These are phyloP conservation scores for Synodontis membranacea DNA, from an alignment of 2,113 vertebrate species.

Conservation along the genomic window DNA sequence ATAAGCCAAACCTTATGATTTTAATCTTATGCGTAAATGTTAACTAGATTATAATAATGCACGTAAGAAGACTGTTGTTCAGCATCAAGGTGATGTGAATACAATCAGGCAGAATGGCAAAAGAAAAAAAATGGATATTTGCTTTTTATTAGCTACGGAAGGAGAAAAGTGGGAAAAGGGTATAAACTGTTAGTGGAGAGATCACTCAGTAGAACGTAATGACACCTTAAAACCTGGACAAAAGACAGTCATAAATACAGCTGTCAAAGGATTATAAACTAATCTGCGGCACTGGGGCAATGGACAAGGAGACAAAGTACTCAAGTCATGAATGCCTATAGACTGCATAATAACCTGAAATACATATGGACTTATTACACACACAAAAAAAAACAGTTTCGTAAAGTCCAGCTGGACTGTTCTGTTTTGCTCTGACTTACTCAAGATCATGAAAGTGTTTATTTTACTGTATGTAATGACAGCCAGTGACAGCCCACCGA, in stretches of 20 bases:
- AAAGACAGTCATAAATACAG: constrained; percentile 20
- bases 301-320: background rate
- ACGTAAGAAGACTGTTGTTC: background rate
- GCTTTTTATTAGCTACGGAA: constrained; percentile 12
- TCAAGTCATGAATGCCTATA: background rate
- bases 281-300: background rate
- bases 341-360: background rate
- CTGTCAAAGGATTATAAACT: constrained; percentile 16
- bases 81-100: constrained; percentile 11
- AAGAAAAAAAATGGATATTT: constrained; percentile 24
- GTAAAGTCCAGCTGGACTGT: background rate
- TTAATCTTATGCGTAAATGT: background rate
- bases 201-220: background rate
- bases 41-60: background rate
- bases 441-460: background rate
- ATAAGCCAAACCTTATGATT: background rate
- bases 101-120: constrained; percentile 54
- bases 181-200: background rate
- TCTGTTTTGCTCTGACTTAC: background rate
- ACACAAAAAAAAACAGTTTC: background rate
- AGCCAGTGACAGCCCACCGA: constrained; percentile 12
- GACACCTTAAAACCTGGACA: background rate
- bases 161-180: background rate
- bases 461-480: constrained; percentile 5
- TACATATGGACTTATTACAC: background rate